Base-by-base conservation (phyloP, 2,113 vertebrate genomes). In the Toxotes chatareus region DNA sequence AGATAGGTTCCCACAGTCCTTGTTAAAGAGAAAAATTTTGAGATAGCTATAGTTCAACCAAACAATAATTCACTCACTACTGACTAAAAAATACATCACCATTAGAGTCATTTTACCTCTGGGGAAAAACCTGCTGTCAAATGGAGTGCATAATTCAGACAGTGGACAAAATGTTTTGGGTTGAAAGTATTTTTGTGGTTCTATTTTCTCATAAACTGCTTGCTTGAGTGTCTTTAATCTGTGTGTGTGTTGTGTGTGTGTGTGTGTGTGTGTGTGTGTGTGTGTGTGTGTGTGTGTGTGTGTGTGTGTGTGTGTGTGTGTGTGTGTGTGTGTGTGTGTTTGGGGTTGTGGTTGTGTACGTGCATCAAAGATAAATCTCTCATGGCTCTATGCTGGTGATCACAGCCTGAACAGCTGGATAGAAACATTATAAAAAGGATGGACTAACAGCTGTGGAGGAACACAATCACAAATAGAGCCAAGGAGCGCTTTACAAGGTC, bases 401-500 rank as follows among this genome's bases (percentile, higher is more conserved):
- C 73, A 32, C 70, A 73, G 63, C 59, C 32, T 74, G 73, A 76
- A 65, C 85, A 91, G 89, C 78, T 89, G 88, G 36, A 68, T 32
- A 49, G 57, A 68, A 81, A 83, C 67, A 73, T 77, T 13, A 82
- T 77, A 38, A 78, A 80, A 77, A 44, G 23, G 57, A 42, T 72
- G 67, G 44, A 71, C 47, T 46, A 66, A 76, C 92, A 93, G 90
- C 93, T 93, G 93, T 32, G 84, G 74, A 90, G 90, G 82, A 91
- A 89, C 85, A 74, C 2, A 16, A 77, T 71, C 69, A 70, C 82
- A 90, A 91, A 88, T 74, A 81, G 73, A 85, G 73, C 68, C 64
- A 78, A 73, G 44, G 21, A 73, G 67, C 34, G 56, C 73, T 77
- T 71, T 16, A 32, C 56, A 49, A 14, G 49, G 46, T 71, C 78